These are phyloP conservation scores for pig (Sus scrofa) DNA, from an alignment of 2,113 vertebrate genomes.

Conservation along the genomic window T2T-Sscrofa CM000814.6:85466001-85466500, in stretches of 20 bases:
- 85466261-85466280: background rate
- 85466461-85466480: background rate
- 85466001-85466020: background rate
- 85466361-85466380: background rate
- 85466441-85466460: background rate
- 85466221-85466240: background rate
- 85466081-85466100: background rate
- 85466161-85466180: background rate
- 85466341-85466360: background rate
- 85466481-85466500: background rate
- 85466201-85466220: background rate
- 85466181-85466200: background rate
- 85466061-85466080: background rate
- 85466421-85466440: too few relatives aligned
- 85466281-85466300: background rate
- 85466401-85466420: too few relatives aligned
- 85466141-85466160: background rate
- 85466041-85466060: background rate
- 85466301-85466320: too few relatives aligned
- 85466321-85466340: rapidly evolving
- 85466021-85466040: rapidly evolving
- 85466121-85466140: background rate
- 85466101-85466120: background rate
- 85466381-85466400: background rate
- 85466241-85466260: background rate